A percentile compares a stretch with the other conserved stretches of the same genome.
Evolutionary conservation across 2,113 vertebrate species (phyloP).

Genomic region (Thryonomys swinderianus): DNA sequence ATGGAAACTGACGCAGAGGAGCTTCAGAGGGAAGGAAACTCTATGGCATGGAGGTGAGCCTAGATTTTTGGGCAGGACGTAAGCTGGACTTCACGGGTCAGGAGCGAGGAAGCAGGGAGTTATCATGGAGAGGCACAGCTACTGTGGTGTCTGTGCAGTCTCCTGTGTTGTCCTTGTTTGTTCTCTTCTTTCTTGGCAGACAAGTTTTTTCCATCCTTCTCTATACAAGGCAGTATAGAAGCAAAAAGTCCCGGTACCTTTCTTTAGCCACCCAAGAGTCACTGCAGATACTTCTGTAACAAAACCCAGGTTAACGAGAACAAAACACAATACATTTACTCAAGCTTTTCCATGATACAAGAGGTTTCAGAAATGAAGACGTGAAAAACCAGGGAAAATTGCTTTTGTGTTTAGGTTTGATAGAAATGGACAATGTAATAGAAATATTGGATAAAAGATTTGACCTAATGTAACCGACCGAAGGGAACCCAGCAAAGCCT

Average conservation of each 20-base stretch:
- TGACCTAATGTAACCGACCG: neutral
- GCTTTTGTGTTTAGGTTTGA: neutral
- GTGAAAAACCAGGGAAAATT: neutral
- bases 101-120: neutral
- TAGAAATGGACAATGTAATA: neutral
- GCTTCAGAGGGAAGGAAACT: conserved; percentile 15
- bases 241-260: neutral
- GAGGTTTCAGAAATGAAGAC: neutral
- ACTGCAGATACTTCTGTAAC: neutral
- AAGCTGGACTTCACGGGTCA: neutral
- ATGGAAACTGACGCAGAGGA: conserved; percentile 52
- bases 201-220: neutral
- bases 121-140: neutral
- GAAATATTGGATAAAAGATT: neutral
- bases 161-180: neutral
- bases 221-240: neutral
- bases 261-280: neutral
- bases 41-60: neutral
- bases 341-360: neutral
- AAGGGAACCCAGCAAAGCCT: neutral
- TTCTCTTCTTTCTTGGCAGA: neutral
- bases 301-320: neutral
- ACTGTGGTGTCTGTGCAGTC: neutral
- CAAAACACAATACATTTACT: neutral
- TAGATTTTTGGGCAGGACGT: neutral